Conservation (phyloP, 2,888 invertebrate species). For the Athrips mouffetella region DNA sequence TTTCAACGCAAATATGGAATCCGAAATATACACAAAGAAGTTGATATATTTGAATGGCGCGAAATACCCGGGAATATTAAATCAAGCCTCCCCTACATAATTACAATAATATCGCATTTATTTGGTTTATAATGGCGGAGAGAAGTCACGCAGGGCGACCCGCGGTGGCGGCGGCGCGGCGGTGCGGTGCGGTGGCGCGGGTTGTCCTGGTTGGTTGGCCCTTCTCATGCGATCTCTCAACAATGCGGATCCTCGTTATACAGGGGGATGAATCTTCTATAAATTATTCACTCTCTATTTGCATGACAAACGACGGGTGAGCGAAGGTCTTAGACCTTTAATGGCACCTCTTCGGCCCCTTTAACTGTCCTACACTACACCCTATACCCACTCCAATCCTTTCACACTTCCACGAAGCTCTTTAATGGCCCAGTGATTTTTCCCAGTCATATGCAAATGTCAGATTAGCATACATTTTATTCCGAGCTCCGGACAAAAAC, state of each 20-base stretch:
- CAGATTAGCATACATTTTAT: slow-evolving; percentile 66
- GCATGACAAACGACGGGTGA: slow-evolving; percentile 68
- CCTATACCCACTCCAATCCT: slow-evolving; percentile 37
- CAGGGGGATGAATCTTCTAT: slow-evolving; percentile 60
- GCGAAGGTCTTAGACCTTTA: slow-evolving; percentile 64
- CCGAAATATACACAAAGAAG: background rate
- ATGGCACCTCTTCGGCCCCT: slow-evolving; percentile 53
- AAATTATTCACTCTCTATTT: slow-evolving; percentile 74
- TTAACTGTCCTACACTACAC: slow-evolving; percentile 34
- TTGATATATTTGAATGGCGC: background rate
- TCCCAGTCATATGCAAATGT: slow-evolving; percentile 67
- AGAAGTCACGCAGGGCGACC: slow-evolving; percentile 20
- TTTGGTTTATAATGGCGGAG: slow-evolving; percentile 15
- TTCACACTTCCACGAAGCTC: slow-evolving; percentile 49
- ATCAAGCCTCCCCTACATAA: slow-evolving; percentile 5
- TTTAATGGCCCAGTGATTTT: slow-evolving; percentile 68
- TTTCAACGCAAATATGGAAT: slow-evolving; percentile 1
- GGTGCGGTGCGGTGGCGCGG: background rate
- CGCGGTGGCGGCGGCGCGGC: slow-evolving; percentile 15
- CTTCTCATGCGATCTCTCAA: slow-evolving; percentile 48
- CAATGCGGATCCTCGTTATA: slow-evolving; percentile 53
- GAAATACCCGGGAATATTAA: slow-evolving; percentile 4
- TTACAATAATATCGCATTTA: slow-evolving; percentile 13
- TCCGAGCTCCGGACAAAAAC: slow-evolving; percentile 41
- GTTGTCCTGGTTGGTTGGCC: slow-evolving; percentile 25